phyloP scores from a whole-genome alignment of 2,113 vertebrate genomes.

The Myrmecophaga tridactyla region DNA sequence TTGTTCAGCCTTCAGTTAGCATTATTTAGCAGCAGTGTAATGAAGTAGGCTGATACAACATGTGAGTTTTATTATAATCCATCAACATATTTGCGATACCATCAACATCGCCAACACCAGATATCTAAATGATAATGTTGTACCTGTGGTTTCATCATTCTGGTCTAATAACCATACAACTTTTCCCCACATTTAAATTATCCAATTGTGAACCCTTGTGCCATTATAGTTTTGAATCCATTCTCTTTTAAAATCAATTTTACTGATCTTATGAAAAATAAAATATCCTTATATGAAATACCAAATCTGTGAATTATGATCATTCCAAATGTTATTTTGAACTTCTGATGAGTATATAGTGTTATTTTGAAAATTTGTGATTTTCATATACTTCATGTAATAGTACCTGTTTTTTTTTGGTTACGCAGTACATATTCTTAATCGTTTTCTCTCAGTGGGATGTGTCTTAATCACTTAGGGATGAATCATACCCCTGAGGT shows the following conservation, averaged over 20 bases:
- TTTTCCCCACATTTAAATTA: conserved; percentile 9
- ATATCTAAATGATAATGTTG: not conserved
- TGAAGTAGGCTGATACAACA: not conserved
- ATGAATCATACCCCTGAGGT: conserved; percentile 35
- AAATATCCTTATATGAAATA: conserved; percentile 5
- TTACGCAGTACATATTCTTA: not conserved
- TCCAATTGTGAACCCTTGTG: not conserved
- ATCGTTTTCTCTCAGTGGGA: conserved; percentile 15
- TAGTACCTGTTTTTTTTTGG: conserved; percentile 9
- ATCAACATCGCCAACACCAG: not conserved
- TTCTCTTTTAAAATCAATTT: conserved; percentile 25
- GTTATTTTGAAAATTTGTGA: conserved; percentile 6
- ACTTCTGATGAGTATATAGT: not conserved
- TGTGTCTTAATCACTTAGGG: conserved; percentile 44
- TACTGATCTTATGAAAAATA: not conserved
- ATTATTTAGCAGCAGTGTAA: not conserved
- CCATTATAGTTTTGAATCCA: not conserved
- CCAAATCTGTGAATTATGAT: not conserved
- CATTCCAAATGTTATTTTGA: conserved; percentile 31
- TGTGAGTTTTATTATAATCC: conserved; percentile 11
- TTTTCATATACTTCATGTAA: conserved; percentile 31
- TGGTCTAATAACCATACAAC: not conserved
- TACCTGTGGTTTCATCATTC: conserved; percentile 34
- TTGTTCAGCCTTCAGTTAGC: conserved; percentile 11
- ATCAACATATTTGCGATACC: not conserved